Conservation (phyloP, 1,140 invertebrate genomes). For the Drosophila neocordata region DNA sequence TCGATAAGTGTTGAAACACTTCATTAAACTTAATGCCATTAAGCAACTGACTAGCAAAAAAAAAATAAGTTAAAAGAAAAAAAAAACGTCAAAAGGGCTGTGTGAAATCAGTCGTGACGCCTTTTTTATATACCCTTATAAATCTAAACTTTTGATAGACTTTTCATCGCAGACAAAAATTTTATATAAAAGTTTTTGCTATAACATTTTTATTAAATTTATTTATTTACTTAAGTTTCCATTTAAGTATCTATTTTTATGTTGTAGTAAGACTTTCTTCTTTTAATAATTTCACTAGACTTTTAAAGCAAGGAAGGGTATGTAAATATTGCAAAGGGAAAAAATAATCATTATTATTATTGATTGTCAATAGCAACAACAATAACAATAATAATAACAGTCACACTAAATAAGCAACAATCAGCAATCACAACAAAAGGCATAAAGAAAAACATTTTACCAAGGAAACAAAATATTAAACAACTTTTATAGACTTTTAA, state of each 20-base stretch:
- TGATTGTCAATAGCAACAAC: conserved; percentile 15
- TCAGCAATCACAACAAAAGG: conserved; percentile 27
- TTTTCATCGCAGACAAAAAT: too few species aligned
- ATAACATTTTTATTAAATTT: too few species aligned
- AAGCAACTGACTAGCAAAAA: conserved; percentile 42
- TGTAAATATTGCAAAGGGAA: neutral
- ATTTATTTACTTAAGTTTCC: too few species aligned
- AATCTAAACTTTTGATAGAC: neutral
- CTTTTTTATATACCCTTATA: neutral
- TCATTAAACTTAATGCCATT: conserved; percentile 46
- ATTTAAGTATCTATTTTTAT: too few species aligned
- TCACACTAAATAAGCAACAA: conserved; percentile 23
- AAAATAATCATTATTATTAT: conserved; percentile 22
- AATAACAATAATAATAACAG: conserved; percentile 2
- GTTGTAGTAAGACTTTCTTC: too few species aligned
- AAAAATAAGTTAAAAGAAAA: conserved; percentile 12
- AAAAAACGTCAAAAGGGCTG: conserved; percentile 9
- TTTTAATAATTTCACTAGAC: neutral
- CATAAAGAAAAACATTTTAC: conserved; percentile 34
- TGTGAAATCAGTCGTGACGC: neutral
- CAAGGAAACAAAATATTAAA: conserved; percentile 35
- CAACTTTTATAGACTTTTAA: conserved; percentile 20
- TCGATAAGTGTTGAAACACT: conserved; percentile 27
- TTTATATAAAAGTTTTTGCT: too few species aligned
- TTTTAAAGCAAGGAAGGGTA: neutral